A percentile compares a stretch with the other conserved stretches of the same genome.
phyloP scores from a whole-genome alignment of 1,140 invertebrate species.

The Steinernema feltiae region DNA sequence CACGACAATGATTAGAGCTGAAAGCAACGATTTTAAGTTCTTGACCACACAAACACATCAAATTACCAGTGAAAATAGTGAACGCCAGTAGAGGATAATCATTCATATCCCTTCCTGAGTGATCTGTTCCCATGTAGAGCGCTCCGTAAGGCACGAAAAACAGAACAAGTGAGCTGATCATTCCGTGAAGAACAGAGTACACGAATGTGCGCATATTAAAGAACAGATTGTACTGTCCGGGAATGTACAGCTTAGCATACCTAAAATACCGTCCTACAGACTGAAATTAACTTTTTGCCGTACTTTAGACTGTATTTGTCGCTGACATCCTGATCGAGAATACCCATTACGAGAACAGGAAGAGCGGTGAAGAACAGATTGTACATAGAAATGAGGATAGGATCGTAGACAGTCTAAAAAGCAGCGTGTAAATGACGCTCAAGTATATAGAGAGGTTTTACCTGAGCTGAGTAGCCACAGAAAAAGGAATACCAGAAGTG shows the following conservation, averaged over 20 bases:
- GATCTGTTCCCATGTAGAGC: constrained; percentile 38
- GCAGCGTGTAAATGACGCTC: too few species aligned
- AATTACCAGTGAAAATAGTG: constrained; percentile 50
- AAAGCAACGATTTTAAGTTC: constrained; percentile 46
- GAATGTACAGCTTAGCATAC: constrained; percentile 89
- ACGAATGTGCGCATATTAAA: constrained; percentile 78
- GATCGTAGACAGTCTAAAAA: constrained; percentile 91
- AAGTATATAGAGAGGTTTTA: too few species aligned
- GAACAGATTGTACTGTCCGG: constrained; percentile 81
- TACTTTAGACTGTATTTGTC: constrained; percentile 48
- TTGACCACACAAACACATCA: constrained; percentile 26
- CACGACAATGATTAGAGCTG: constrained; percentile 18
- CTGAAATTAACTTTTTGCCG: constrained; percentile 10
- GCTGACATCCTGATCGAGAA: constrained; percentile 77
- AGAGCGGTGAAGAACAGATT: constrained; percentile 96
- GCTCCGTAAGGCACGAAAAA: constrained; percentile 92
- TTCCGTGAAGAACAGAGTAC: constrained; percentile 56
- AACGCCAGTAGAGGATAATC: constrained; percentile 54
- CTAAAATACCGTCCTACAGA: constrained; percentile 55
- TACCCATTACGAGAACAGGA: constrained; percentile 83
- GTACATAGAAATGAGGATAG: constrained; percentile 94
- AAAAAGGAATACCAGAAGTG: constrained; percentile 99
- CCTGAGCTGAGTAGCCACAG: constrained; percentile 98
- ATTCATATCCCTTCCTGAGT: constrained; percentile 47
- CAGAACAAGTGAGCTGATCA: constrained; percentile 77